Evolutionary conservation across 53 echinoderm and acorn worm species (phyloP), one percentile per base, ranked within the genome.

Genomic region (Arbacia lixula): DNA sequence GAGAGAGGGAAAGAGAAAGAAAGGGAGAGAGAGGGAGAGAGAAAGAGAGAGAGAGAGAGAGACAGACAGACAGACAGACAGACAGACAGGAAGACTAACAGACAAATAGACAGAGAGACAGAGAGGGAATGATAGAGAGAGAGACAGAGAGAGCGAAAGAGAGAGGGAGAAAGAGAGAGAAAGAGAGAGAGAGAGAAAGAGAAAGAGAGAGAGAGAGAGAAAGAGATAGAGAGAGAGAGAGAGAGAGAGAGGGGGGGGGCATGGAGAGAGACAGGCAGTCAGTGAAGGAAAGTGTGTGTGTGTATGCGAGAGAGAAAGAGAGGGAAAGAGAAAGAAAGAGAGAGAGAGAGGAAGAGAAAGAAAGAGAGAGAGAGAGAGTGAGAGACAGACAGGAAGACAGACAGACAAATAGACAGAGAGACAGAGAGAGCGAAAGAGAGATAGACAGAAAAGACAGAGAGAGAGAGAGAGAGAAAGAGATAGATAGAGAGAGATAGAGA

Each of bases 311-410:
- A 4, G 25, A 27, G 8, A 8, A 16, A 25, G 53, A 17, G 34
- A 51, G 37, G 1, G 52, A n/a, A 5, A 19, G 56, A 19, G 2
- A 19, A 34, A 21, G 31, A 62, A 34, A 1, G 56, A 62, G 32
- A 31, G 31, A 62, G 1, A 3, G 32, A 62, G 14, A 31, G 32
- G 34, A 0, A 30, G 21, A 27, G 60, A 60, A 1, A 60, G 60
- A 60, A 12, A 60, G 60, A 60, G 26, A 60, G 28, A 60, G 60
- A 60, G 60, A 27, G 28, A 30, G 76, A 55, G 33, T 24, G 19
- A 53, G 3, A 17, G n/a, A 20, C 10, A 27, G 16, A 31, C 8
- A 36, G 5, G 51, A 29, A 0, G 30, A 75, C 21, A 52, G 17
- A 6, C 46, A 32, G 29, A 75, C 4, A 1, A 52, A 75, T 1